Evolutionary conservation across 2,888 invertebrate species (phyloP), one percentile per base, ranked within the genome.

Genomic region (Hydrotaea diabolus): DNA sequence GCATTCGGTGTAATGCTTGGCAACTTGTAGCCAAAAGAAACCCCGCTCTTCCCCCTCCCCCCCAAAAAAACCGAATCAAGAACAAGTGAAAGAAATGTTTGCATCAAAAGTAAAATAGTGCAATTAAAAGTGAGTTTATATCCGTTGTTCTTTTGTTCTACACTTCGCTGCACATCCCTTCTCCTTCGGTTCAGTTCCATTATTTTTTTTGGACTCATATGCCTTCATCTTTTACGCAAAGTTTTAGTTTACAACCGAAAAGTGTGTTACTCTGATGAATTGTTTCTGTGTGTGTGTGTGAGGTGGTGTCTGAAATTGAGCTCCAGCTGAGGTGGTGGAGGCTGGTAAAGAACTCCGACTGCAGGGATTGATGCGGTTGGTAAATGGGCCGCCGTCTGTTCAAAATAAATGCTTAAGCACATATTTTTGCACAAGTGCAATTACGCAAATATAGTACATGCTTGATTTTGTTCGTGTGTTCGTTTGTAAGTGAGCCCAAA

Each of bases 91-190:
- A 53, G 64, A 77, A 76, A 81, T 81, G 79, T 23, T 81, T 73
- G 11, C 81, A 53, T 62, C 78, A 46, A 9, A 74, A 79, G 69
- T 69, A 73, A 82, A 79, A 80, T 72, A 31, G 55, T 71, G 76
- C 77, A 85, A 83, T 83, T 86, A 79, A 77, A 79, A 77, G 23
- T 46, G 55, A 82, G 66, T 78, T 73, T 85, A 43, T 75, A 77
- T 83, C 19, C 39, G 17, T 49, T 79, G 66, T 23, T 55, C n/a
- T 46, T 62, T 43, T 64, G 59, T n/a, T n/a, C 55, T 26, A 39
- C 13, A 3, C 13, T 8, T 39, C 31, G 2, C 31, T 39, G 39
- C 39, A 8, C 39, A 3, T 8, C 4, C 3, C 13, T 36, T 23
- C 1, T 36, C n/a, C 21, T 19, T 43, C 21, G n/a, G n/a, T 69